Evolutionary conservation across 1,140 invertebrate genomes (phyloP).

Genomic region (Drosophila murphyi): DNA sequence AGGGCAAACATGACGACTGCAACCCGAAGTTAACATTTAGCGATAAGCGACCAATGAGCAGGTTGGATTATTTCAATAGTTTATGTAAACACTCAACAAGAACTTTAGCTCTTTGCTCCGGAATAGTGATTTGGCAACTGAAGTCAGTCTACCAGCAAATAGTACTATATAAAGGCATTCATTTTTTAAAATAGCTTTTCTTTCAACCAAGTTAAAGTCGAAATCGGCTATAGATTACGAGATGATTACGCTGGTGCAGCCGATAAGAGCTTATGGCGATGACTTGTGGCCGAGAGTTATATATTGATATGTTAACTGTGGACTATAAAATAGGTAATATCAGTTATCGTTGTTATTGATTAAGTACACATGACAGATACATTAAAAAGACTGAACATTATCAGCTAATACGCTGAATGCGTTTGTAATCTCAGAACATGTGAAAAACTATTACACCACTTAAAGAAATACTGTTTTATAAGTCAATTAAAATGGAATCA

Average conservation of each 20-base stretch:
- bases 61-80: conserved; percentile 32
- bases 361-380: too few species aligned
- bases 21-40: background rate
- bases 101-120: conserved; percentile 2
- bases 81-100: conserved; percentile 25
- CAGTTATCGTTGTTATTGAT: too few species aligned
- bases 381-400: too few species aligned
- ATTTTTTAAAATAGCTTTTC: conserved; percentile 56
- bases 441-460: too few species aligned
- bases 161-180: conserved; percentile 55
- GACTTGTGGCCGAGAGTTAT: conserved; percentile 53
- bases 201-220: conserved; percentile 65
- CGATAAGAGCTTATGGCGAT: conserved; percentile 51
- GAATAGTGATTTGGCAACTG: conserved; percentile 50
- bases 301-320: conserved; percentile 25
- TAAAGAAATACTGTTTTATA: too few species aligned
- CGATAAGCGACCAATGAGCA: background rate
- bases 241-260: conserved; percentile 37
- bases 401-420: too few species aligned
- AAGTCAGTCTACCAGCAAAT: conserved; percentile 15
- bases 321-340: background rate
- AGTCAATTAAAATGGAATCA: too few species aligned
- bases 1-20: conserved; percentile 46
- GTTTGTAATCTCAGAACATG: too few species aligned
- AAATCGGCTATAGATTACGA: conserved; percentile 58